These are phyloP conservation scores for Mantis religiosa DNA, from an alignment of 2,888 invertebrate species.

Conservation along the genomic window DNA sequence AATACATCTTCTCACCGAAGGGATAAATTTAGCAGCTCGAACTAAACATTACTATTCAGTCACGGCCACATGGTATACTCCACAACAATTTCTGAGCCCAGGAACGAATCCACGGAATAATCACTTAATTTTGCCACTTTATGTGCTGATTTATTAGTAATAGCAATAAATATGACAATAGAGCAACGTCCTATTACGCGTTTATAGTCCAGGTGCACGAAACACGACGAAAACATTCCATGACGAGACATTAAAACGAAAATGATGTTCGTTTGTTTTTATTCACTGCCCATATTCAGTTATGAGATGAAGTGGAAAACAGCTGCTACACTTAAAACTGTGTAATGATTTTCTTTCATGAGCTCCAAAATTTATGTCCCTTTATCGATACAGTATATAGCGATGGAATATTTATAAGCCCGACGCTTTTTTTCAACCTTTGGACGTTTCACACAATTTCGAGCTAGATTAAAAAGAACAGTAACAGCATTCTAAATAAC, in stretches of 20 bases:
- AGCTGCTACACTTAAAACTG: not conserved
- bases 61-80: no score
- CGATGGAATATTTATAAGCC: not conserved
- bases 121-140: no score
- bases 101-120: no score
- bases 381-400: not conserved
- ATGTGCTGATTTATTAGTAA: no score
- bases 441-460: not conserved
- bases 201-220: not conserved
- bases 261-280: not conserved
- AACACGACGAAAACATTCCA: not conserved
- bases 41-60: no score
- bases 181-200: no score
- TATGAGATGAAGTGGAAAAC: not conserved
- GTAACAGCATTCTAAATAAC: not conserved
- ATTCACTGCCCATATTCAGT: not conserved
- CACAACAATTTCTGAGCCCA: no score
- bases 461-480: not conserved
- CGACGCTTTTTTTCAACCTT: not conserved
- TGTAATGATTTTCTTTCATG: not conserved
- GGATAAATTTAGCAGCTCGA: no score
- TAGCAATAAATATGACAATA: no score
- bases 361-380: not conserved
- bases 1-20: no score
- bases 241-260: not conserved